Evolutionary conservation across 2,888 invertebrate species (phyloP), one percentile per base, ranked within the genome.

Genomic region (Seladonia tumulorum): DNA sequence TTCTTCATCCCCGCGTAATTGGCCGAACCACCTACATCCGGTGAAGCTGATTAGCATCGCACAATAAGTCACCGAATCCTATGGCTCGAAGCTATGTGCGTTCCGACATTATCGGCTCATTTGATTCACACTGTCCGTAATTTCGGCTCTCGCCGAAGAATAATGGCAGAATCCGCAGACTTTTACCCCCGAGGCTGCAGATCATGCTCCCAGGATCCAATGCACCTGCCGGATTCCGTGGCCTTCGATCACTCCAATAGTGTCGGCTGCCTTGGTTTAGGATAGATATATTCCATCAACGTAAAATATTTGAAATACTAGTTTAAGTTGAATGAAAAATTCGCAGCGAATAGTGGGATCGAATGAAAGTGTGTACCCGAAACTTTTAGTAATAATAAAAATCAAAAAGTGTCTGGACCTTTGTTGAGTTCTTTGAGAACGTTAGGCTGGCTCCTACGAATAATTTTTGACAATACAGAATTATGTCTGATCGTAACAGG

Each of bases 41-140:
- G 76, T 75, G 79, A 60, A 77, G 77, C 79, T 87, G 91, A 91
- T 92, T 90, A 92, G 87, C 91, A 93, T 92, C 90, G 89, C 71
- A 90, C 93, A 91, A 93, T 93, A 93, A 93, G 93, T 93, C 91
- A 93, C 89, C 88, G 90, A 85, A 86, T 81, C 79, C 81, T 81
- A 74, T 87, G 81, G 90, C 93, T 89, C 85, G 87, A 86, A 91
- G 93, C 93, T 92, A 90, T 92, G 93, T 93, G 89, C 88, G 93
- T 93, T 93, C 92, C 90, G 85, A 85, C 89, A 93, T 93, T 93
- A 93, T 92, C 93, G 92, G 87, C 90, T 93, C 91, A 91, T 93
- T 93, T 91, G 84, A 92, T 93, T 93, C 93, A 90, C 91, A 92
- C 92, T 90, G 91, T 89, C 90, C 92, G 91, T 93, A 93, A 93